These are phyloP conservation scores for Ascidia mentula DNA, from an alignment of 23 tunicate species.

Conservation along the genomic window DNA sequence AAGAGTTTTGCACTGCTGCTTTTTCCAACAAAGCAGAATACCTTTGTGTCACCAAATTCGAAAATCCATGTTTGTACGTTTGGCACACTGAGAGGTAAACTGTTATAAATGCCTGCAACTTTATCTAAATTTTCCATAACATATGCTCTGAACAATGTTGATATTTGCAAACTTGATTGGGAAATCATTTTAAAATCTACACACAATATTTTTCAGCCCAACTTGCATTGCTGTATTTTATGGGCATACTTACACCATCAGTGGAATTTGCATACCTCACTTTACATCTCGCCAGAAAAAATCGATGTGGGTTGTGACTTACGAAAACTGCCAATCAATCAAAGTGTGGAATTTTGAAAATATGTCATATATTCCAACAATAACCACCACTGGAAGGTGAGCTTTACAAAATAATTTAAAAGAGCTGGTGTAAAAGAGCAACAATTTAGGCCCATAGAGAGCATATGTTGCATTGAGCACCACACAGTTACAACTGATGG, in stretches of 20 bases:
- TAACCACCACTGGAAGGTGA: constrained; percentile 42
- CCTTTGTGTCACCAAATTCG: constrained; percentile 14
- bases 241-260: constrained; percentile 23
- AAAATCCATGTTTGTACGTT: constrained; percentile 26
- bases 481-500: constrained; percentile 32
- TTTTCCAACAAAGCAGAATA: constrained; percentile 29
- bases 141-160: no score
- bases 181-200: no score
- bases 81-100: constrained; percentile 39
- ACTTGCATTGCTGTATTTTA: constrained; percentile 44
- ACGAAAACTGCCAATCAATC: constrained; percentile 12
- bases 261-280: constrained; percentile 7
- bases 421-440: background rate
- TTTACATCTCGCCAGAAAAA: background rate
- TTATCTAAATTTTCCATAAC: background rate
- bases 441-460: constrained; percentile 15
- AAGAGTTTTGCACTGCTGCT: constrained; percentile 21
- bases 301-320: constrained; percentile 24
- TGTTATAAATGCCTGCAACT: background rate
- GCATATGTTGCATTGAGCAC: constrained; percentile 16
- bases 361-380: constrained; percentile 22
- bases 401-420: background rate
- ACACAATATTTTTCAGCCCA: no score
- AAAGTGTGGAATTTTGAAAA: constrained; percentile 51
- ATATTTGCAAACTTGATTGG: background rate